Evolutionary conservation across 2,113 vertebrate species (phyloP), one percentile per base, ranked within the genome.

Genomic region (Poeciliopsis prolifica): DNA sequence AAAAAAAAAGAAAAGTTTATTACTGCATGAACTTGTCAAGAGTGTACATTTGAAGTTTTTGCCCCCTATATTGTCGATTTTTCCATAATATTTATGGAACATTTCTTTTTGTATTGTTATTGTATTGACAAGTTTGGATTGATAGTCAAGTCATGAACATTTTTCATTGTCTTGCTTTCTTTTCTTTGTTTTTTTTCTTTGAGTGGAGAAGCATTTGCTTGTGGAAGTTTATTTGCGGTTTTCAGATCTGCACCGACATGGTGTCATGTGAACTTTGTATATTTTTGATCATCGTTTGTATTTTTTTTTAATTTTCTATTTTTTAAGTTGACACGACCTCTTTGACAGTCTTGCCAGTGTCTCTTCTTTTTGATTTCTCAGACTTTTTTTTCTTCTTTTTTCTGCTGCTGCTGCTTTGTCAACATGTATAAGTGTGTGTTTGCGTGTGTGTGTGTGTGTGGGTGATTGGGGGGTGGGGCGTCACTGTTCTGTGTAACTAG

Each of bases 241-340:
- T 81, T 91, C 80, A 90, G 85, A 89, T 83, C 86, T 86, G 81
- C 89, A 88, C 80, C 83, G 22, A 89, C 87, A 83, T 88, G 80
- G 87, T 96, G 96, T 96, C 95, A 96, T 96, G 96, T 95, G 95
- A 96, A 96, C 96, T 95, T 44, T 96, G 95, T 96, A 95, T 97
- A 96, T 97, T 98, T 98, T 94, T 77, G 96, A 96, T 95, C 92
- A 95, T 96, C 97, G 96, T 95, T 95, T 96, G 94, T 96, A 93
- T 91, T 95, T 89, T 72, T 90, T 72, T 90, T 85, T 90, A 93
- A 91, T 95, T 88, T 37, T 37, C 68, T 90, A 85, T 90, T 83
- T 54, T 54, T 54, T 58, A 58, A 87, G 84, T 90, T 91, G 86
- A 72, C 86, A 70, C 86, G 74, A 82, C 81, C 83, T 33, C 9